A percentile compares a stretch with the other conserved stretches of the same genome.
Evolutionary conservation across 2,888 invertebrate species (phyloP).

Genomic region (Palloptera scutellata): DNA sequence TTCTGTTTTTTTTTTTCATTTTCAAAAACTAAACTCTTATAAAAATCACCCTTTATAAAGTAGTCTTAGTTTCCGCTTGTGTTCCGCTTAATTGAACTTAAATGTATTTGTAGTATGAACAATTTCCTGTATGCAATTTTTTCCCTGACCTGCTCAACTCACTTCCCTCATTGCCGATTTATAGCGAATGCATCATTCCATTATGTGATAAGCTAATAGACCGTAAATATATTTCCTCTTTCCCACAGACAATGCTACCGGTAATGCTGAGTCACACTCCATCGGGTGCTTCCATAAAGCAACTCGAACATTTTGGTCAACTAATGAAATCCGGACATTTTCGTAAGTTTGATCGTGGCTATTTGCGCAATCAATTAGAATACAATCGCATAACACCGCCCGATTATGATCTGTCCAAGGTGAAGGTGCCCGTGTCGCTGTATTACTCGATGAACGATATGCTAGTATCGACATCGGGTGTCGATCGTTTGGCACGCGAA

Average conservation of each 20-base stretch:
- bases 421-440: constrained; percentile 68
- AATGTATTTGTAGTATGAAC: no score
- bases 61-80: no score
- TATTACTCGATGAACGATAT: constrained; percentile 72
- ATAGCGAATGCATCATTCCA: no score
- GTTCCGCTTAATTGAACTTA: no score
- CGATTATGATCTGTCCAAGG: constrained; percentile 66
- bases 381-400: constrained; percentile 68
- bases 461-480: constrained; percentile 70
- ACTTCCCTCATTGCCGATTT: no score
- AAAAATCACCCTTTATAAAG: no score
- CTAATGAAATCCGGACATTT: constrained; percentile 63
- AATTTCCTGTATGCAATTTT: no score
- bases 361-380: constrained; percentile 63
- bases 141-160: no score
- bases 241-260: constrained; percentile 65
- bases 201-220: no score
- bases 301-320: constrained; percentile 64
- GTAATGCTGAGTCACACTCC: constrained; percentile 65
- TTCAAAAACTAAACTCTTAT: no score
- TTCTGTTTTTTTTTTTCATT: no score
- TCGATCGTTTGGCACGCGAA: constrained; percentile 65
- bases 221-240: no score
- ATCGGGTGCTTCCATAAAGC: constrained; percentile 63
- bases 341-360: constrained; percentile 65